Percentiles rank a stretch among this genome's conserved stretches.
phyloP scores from a whole-genome alignment of 2,888 invertebrate genomes.

The Noctua pronuba region DNA sequence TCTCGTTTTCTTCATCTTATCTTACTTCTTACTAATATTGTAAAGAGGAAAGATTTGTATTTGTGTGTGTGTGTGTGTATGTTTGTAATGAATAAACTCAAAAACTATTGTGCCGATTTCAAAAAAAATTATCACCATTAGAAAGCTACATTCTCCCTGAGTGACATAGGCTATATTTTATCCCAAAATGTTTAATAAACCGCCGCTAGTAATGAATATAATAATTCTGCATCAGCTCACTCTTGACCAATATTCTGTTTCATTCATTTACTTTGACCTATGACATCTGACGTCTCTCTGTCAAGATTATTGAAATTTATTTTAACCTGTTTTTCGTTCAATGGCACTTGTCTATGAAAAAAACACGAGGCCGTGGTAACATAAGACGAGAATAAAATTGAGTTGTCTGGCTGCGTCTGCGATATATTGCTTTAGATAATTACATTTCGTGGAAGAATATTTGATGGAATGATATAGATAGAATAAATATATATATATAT shows the following conservation, averaged over 20 bases:
- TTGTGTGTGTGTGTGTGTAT: too few relatives aligned
- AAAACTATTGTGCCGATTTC: too few relatives aligned
- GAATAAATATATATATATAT: too few relatives aligned
- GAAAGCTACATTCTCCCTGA: too few relatives aligned
- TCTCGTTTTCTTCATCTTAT: not conserved
- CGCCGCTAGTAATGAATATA: not conserved
- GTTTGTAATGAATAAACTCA: too few relatives aligned
- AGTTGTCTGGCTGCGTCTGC: not conserved
- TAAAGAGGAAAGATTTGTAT: too few relatives aligned
- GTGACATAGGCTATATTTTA: too few relatives aligned
- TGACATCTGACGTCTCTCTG: constrained; percentile 21
- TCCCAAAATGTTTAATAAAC: too few relatives aligned
- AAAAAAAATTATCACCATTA: too few relatives aligned
- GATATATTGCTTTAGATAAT: constrained; percentile 8
- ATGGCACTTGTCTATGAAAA: not conserved
- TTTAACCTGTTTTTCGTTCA: constrained; percentile 29
- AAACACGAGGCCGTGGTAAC: not conserved
- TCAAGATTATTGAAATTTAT: constrained; percentile 26
- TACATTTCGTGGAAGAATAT: constrained; percentile 4
- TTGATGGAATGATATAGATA: not conserved
- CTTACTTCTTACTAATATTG: too few relatives aligned
- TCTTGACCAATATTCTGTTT: constrained; percentile 10
- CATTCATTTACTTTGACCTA: constrained; percentile 29
- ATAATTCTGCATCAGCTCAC: not conserved
- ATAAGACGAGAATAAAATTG: constrained; percentile 9